Base-by-base conservation (phyloP, 2,797 vertebrate species). In the Sebastiscus tertius region DNA sequence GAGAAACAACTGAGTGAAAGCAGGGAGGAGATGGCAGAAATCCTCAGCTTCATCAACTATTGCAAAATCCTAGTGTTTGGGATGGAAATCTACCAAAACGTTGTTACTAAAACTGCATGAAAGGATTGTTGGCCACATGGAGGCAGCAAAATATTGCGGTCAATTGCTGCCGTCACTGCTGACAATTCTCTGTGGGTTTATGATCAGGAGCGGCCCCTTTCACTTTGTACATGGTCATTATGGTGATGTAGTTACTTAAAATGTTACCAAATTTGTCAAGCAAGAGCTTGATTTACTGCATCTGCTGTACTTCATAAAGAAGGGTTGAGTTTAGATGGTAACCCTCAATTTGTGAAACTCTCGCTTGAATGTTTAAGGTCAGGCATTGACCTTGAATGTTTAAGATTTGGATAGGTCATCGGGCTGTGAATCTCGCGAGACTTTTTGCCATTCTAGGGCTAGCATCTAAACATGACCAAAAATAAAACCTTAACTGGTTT, bases 391-490 rank as follows among this genome's bases (percentile, higher is more conserved):
- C 3, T 20, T 49, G 46, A 49, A 49, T 4, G 46, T 20, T 0
- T 49, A 49, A 20, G 8, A 20, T 49, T 49, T 0, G 46, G 46
- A 20, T 49, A 59, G 26, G 26, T 46, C 16, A 8, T 46, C 42
- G 0, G 42, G 42, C 42, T 8, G 6, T 0, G 42, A 46, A 0
- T 18, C 42, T 46, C 7, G 42, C 16, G 0, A 8, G 0, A 46
- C 26, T 59, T 29, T 59, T 59, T 14, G 12, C 14, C 9, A 60
- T 31, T 31, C 58, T 29, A 60, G 29, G 46, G 46, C 46, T 49
- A 1, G 46, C 3, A 49, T 49, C 46, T 49, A 1, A 1, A 60
- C 18, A 62, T 6, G 4, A 31, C 55, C 26, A 39, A 70, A 71
- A 27, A 8, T 24, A 24, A 24, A 24, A 24, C 24, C 24, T 24